A percentile compares a stretch with the other conserved stretches of the same genome.
These are phyloP conservation scores for Latrodectus elegans DNA, from an alignment of 2,888 invertebrate genomes.

Conservation along the genomic window DNA sequence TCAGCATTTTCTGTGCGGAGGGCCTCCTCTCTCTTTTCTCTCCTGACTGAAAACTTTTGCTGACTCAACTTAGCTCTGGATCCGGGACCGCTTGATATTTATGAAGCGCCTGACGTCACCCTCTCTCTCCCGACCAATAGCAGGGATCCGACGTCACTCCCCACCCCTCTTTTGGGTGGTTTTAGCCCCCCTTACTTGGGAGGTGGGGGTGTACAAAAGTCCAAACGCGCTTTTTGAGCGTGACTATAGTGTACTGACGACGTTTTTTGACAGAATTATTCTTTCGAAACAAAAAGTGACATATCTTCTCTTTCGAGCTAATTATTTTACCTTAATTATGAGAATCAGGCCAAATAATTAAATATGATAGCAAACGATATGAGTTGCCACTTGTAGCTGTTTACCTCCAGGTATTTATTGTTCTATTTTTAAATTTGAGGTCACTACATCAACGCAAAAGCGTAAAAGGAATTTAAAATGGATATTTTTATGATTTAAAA, in stretches of 20 bases:
- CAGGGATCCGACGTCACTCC: constrained; percentile 30
- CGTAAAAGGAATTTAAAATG: too few species aligned
- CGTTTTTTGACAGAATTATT: constrained; percentile 28
- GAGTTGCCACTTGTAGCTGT: too few species aligned
- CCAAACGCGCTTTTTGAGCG: constrained; percentile 59
- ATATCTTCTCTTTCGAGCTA: too few species aligned
- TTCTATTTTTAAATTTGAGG: too few species aligned
- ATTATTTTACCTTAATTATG: too few species aligned
- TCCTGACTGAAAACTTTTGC: constrained; percentile 65
- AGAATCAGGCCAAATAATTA: too few species aligned
- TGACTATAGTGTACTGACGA: constrained; percentile 18
- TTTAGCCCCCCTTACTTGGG: constrained; percentile 29
- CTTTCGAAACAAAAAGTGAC: background rate
- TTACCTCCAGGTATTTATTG: too few species aligned
- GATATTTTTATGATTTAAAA: too few species aligned
- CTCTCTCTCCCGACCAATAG: constrained; percentile 39
- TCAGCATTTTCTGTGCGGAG: constrained; percentile 48
- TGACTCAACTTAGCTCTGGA: constrained; percentile 64
- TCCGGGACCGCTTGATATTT: constrained; percentile 68
- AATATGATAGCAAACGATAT: too few species aligned
- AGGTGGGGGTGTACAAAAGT: constrained; percentile 33
- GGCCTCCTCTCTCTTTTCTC: constrained; percentile 23
- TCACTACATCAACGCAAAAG: too few species aligned
- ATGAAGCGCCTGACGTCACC: constrained; percentile 69
- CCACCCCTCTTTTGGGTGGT: constrained; percentile 24